Percentiles rank a stretch among this genome's conserved stretches.
phyloP scores from a whole-genome alignment of 2,797 vertebrate species.

The Pangasius larnaudii region DNA sequence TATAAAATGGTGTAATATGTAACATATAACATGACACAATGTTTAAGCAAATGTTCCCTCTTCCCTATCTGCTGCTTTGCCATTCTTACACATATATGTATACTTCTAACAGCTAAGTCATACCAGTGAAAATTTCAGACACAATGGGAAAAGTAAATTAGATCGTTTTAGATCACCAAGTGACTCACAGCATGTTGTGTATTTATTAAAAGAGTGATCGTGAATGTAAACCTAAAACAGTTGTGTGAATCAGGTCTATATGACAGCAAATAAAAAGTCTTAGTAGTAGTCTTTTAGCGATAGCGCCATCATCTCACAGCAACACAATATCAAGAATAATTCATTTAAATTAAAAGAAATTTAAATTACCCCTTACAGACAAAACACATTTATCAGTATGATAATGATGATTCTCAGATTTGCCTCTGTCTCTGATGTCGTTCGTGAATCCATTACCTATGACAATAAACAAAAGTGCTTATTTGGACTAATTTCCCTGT shows the following conservation, averaged over 20 bases:
- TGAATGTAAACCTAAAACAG: background rate
- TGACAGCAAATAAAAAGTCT: constrained; percentile 16
- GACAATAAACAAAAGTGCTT: constrained; percentile 49
- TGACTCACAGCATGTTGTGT: constrained; percentile 9
- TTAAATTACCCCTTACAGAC: background rate
- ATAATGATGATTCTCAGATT: background rate
- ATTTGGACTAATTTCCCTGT: constrained; percentile 44
- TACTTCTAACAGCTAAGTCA: background rate
- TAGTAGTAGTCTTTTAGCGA: constrained; percentile 24
- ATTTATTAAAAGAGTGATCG: background rate
- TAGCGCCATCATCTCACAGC: background rate
- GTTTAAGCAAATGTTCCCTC: background rate
- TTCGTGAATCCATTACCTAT: background rate
- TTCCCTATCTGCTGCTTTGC: background rate
- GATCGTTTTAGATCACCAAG: background rate
- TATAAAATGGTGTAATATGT: constrained; percentile 1
- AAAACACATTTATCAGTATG: background rate
- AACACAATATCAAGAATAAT: constrained; percentile 15
- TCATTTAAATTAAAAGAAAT: background rate
- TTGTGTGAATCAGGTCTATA: background rate
- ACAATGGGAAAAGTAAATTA: background rate
- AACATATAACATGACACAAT: background rate
- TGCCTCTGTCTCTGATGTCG: background rate
- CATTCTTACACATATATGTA: background rate
- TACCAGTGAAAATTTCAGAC: background rate